A percentile compares a stretch with the other conserved stretches of the same genome.
Evolutionary conservation across 2,113 vertebrate genomes (phyloP).

Genomic region (Phalacrocorax aristotelis): DNA sequence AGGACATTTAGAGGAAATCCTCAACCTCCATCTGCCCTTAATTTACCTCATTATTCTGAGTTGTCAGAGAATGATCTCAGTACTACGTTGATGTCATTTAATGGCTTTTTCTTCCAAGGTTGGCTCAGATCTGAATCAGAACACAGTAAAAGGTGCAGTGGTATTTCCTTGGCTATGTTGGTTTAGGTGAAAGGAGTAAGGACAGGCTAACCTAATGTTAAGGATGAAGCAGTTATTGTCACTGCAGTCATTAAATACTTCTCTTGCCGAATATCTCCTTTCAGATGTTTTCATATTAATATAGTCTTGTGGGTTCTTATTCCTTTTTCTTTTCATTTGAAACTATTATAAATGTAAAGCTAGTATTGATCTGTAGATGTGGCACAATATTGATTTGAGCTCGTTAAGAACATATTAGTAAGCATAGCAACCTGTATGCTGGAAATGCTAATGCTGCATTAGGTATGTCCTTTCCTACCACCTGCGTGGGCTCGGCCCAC

Average conservation of each 20-base stretch:
- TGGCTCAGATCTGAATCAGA: slow-evolving; percentile 7
- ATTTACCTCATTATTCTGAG: slow-evolving; percentile 36
- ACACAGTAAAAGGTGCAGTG: not conserved
- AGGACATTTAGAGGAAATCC: not conserved
- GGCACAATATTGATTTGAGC: not conserved
- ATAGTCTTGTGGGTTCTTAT: not conserved
- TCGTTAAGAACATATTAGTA: not conserved
- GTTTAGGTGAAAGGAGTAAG: not conserved
- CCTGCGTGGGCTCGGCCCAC: rapidly evolving
- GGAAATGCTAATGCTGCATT: not conserved
- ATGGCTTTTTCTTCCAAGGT: not conserved
- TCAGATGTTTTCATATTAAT: not conserved
- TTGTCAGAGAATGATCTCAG: slow-evolving; percentile 27
- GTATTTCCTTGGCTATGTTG: not conserved
- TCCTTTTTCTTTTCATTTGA: not conserved
- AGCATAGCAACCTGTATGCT: not conserved
- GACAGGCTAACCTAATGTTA: not conserved
- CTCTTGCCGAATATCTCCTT: not conserved
- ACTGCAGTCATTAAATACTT: not conserved
- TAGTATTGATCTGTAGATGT: not conserved
- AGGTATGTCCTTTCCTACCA: not conserved
- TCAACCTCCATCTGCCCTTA: slow-evolving; percentile 18
- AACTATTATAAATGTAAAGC: not conserved
- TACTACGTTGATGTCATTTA: not conserved
- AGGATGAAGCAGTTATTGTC: not conserved